Percentiles rank a stretch among this genome's conserved stretches.
These are phyloP conservation scores for Bombus difficillimus DNA, from an alignment of 1,140 invertebrate genomes.

Conservation along the genomic window DNA sequence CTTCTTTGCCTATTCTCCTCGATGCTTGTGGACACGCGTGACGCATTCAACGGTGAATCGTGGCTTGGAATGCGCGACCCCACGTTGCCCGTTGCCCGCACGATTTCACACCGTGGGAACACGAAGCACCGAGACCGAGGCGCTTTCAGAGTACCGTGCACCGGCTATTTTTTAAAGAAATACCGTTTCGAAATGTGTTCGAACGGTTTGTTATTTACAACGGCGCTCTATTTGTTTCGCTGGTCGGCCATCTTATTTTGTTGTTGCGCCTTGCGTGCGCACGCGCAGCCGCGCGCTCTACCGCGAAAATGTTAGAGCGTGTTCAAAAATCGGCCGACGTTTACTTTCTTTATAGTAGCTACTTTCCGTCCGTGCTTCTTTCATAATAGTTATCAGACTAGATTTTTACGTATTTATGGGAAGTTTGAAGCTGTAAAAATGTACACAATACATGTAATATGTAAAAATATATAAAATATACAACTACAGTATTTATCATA, in stretches of 20 bases:
- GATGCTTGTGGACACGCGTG: conserved; percentile 52
- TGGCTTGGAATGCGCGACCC: conserved; percentile 6
- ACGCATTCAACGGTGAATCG: conserved; percentile 57
- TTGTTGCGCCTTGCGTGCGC: conserved; percentile 67
- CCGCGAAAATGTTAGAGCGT: conserved; percentile 33
- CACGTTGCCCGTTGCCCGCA: neutral
- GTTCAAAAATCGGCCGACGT: conserved; percentile 1
- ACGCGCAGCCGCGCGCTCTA: conserved; percentile 57
- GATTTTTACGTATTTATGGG: too few relatives aligned
- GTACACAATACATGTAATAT: too few relatives aligned
- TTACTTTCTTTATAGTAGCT: neutral
- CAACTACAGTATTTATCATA: too few relatives aligned
- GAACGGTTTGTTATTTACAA: conserved; percentile 74
- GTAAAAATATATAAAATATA: too few relatives aligned
- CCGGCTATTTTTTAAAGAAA: conserved; percentile 17
- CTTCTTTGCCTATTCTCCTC: neutral
- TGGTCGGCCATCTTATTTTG: conserved; percentile 75
- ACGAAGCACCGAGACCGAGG: conserved; percentile 16
- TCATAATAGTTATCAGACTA: neutral
- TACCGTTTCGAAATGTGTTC: conserved; percentile 24
- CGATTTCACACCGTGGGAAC: neutral
- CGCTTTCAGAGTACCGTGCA: neutral
- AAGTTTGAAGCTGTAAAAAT: too few relatives aligned
- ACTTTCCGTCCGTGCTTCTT: neutral
- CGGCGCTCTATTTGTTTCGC: conserved; percentile 76